phyloP scores from a whole-genome alignment of 2,797 vertebrate species.

The Ficedula albicollis region DNA sequence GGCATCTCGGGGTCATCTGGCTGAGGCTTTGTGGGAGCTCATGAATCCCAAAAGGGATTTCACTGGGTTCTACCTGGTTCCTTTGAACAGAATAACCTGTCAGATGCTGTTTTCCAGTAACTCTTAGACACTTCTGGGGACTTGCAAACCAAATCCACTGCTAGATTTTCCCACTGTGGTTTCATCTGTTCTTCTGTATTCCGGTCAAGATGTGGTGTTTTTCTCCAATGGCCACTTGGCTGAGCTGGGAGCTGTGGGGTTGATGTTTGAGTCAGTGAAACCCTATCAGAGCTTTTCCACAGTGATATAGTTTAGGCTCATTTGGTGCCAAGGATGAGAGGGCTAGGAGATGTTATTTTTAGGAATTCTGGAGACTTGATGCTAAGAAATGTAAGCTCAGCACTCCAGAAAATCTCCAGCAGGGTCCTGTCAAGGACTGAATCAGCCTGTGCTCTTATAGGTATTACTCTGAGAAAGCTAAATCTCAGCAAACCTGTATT shows the following conservation, averaged over 20 bases:
- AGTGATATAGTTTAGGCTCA: not conserved
- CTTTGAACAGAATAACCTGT: not conserved
- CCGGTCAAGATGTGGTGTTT: not conserved
- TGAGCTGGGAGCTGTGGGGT: not conserved
- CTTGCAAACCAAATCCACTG: not conserved
- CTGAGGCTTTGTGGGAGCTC: not conserved
- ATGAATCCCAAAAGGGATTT: not conserved
- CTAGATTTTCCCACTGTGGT: not conserved
- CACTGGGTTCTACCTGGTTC: not conserved
- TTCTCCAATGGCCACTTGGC: not conserved
- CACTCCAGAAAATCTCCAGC: not conserved
- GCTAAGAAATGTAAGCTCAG: not conserved
- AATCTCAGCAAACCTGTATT: not conserved
- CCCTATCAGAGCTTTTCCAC: not conserved
- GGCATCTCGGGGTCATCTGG: slow-evolving; percentile 17
- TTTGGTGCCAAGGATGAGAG: not conserved
- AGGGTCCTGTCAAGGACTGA: not conserved
- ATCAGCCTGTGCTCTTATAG: not conserved
- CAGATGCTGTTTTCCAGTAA: not conserved
- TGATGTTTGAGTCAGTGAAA: not conserved
- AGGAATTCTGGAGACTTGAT: not conserved
- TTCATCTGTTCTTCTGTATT: not conserved
- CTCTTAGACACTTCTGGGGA: not conserved
- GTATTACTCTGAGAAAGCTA: not conserved
- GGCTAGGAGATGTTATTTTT: not conserved